phyloP scores from a whole-genome alignment of 2,797 vertebrate species.

The Megalops cyprinoides region DNA sequence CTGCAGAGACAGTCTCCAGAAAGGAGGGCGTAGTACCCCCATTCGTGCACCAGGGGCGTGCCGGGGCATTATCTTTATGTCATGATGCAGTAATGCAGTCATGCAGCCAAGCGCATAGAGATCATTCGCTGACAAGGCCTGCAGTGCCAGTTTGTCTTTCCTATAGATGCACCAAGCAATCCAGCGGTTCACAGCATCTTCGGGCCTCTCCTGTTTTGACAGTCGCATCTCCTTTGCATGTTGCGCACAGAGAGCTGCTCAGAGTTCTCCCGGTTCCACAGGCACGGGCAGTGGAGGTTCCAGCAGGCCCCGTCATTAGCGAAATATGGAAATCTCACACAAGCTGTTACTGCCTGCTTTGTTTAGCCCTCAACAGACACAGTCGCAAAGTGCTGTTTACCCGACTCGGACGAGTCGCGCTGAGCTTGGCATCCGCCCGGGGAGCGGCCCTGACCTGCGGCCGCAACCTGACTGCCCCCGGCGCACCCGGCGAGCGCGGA shows the following conservation, averaged over 20 bases:
- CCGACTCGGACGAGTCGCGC: background rate
- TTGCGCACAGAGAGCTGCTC: no score
- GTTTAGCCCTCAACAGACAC: constrained; percentile 8
- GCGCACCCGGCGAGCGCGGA: no score
- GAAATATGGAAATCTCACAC: background rate
- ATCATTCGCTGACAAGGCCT: no score
- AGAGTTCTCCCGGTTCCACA: background rate
- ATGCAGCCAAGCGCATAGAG: constrained; percentile 1
- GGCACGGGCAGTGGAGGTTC: background rate
- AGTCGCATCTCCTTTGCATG: no score
- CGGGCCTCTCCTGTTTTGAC: no score
- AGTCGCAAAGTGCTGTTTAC: constrained; percentile 6
- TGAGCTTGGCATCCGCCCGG: background rate
- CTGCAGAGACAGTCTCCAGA: background rate
- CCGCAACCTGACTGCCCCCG: no score
- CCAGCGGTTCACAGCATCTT: no score
- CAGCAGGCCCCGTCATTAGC: background rate
- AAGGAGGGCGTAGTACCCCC: background rate
- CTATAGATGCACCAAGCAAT: no score
- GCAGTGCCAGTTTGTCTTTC: no score
- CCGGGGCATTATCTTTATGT: background rate
- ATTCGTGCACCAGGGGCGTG: background rate
- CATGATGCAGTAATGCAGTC: background rate
- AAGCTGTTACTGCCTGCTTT: background rate
- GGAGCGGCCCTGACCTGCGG: background rate